Percentiles rank a stretch among this genome's conserved stretches.
These are phyloP conservation scores for Sycobia sp. DNA, from an alignment of 1,140 invertebrate genomes.

Conservation along the genomic window DNA sequence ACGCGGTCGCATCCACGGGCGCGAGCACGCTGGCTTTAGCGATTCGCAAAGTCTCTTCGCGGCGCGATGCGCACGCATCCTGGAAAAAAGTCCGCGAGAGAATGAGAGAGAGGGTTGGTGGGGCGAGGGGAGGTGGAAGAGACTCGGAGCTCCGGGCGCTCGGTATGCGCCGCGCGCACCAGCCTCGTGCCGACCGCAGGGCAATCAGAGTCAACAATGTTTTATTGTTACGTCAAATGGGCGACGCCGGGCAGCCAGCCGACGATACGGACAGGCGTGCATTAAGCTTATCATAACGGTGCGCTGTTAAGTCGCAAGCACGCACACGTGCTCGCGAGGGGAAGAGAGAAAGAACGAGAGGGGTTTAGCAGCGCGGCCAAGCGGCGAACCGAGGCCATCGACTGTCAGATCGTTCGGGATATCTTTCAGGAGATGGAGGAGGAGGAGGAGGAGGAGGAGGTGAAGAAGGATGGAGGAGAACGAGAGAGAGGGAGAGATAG, in stretches of 20 bases:
- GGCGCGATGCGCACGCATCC: background rate
- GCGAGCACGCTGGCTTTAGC: background rate
- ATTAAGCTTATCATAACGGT: conserved; percentile 59
- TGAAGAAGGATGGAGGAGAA: too few species aligned
- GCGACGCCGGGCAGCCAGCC: conserved; percentile 40
- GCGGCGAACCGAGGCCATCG: conserved; percentile 15
- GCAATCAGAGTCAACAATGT: conserved; percentile 60
- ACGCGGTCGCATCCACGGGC: background rate
- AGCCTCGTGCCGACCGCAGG: conserved; percentile 25
- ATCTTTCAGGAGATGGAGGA: background rate
- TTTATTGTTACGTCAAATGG: conserved; percentile 60
- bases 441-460: background rate
- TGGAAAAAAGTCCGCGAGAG: background rate
- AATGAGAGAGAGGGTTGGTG: background rate
- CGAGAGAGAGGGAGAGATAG: too few species aligned
- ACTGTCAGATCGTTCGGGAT: conserved; percentile 36
- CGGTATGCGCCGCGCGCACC: background rate
- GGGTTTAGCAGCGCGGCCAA: conserved; percentile 15
- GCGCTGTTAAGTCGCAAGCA: conserved; percentile 40
- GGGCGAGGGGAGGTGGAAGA: conserved; percentile 6
- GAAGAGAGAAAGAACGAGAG: too few species aligned
- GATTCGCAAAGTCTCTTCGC: too few species aligned
- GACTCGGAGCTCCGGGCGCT: background rate
- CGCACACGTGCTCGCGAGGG: conserved; percentile 33
- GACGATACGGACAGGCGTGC: conserved; percentile 52